Evolutionary conservation across 2,797 vertebrate species (phyloP).

Genomic region (Acanthurus leucopareius): DNA sequence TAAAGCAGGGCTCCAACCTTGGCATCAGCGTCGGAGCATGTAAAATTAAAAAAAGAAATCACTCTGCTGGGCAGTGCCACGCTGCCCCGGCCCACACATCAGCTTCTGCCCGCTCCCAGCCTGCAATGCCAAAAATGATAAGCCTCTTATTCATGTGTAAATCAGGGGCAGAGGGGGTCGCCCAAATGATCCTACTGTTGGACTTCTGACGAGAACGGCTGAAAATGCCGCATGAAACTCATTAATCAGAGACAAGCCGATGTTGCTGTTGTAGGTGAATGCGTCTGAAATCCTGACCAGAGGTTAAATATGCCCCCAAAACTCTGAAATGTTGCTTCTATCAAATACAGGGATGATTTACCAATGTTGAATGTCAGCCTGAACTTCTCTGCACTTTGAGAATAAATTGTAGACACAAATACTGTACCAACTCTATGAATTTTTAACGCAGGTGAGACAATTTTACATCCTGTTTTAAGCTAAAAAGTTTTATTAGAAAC

Average conservation of each 20-base stretch:
- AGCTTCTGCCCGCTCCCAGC: constrained; percentile 49
- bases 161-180: constrained; percentile 63
- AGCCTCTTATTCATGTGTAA: constrained; percentile 81
- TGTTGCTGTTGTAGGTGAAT: constrained; percentile 65
- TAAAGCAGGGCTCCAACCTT: constrained; percentile 70
- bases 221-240: constrained; percentile 76
- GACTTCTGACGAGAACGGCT: constrained; percentile 69
- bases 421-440: constrained; percentile 6
- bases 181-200: constrained; percentile 71
- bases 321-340: constrained; percentile 63
- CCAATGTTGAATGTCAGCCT: constrained; percentile 23
- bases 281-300: constrained; percentile 65
- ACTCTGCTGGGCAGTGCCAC: constrained; percentile 60
- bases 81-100: constrained; percentile 47
- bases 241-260: constrained; percentile 79
- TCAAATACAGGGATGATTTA: constrained; percentile 34
- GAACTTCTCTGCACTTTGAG: constrained; percentile 24
- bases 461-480: constrained; percentile 18
- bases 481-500: constrained; percentile 19
- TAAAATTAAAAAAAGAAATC: constrained; percentile 67
- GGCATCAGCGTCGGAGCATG: constrained; percentile 60
- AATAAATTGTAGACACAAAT: constrained; percentile 32
- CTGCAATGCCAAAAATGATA: constrained; percentile 73
- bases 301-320: constrained; percentile 77
- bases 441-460: constrained; percentile 13